A percentile compares a stretch with the other conserved stretches of the same genome.
Evolutionary conservation across 1,140 invertebrate species (phyloP).

Genomic region (Brachionus sp.): DNA sequence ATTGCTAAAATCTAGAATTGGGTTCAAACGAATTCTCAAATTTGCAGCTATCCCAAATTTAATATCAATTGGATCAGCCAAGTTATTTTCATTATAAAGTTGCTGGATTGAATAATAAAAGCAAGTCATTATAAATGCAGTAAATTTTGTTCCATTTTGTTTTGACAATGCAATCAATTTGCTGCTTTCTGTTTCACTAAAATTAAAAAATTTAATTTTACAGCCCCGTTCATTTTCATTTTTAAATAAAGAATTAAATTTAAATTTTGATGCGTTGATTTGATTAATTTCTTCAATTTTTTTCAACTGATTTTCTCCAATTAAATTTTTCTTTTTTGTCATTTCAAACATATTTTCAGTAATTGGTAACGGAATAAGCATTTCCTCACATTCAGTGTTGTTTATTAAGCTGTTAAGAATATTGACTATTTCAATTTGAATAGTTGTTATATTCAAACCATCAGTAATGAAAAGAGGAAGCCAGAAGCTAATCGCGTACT

Average conservation of each 20-base stretch:
- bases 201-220: conserved; percentile 30
- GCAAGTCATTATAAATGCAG: conserved; percentile 22
- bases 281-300: conserved; percentile 16
- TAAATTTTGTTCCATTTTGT: background rate
- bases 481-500: conserved; percentile 2
- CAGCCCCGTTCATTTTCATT: background rate
- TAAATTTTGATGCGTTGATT: background rate
- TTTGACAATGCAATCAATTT: background rate
- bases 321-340: background rate
- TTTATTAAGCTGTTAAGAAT: background rate
- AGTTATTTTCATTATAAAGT: conserved; percentile 35
- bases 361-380: background rate
- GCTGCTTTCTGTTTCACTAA: background rate
- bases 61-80: background rate
- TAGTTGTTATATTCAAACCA: conserved; percentile 2
- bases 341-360: conserved; percentile 12
- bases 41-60: conserved; percentile 25
- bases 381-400: background rate
- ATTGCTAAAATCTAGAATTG: conserved; percentile 15
- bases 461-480: conserved; percentile 35
- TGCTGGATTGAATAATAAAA: conserved; percentile 13
- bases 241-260: background rate
- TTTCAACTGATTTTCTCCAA: background rate
- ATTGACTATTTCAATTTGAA: conserved; percentile 25
- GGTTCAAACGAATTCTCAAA: conserved; percentile 23